phyloP scores from a whole-genome alignment of 2,113 vertebrate genomes.

The Candoia aspera region DNA sequence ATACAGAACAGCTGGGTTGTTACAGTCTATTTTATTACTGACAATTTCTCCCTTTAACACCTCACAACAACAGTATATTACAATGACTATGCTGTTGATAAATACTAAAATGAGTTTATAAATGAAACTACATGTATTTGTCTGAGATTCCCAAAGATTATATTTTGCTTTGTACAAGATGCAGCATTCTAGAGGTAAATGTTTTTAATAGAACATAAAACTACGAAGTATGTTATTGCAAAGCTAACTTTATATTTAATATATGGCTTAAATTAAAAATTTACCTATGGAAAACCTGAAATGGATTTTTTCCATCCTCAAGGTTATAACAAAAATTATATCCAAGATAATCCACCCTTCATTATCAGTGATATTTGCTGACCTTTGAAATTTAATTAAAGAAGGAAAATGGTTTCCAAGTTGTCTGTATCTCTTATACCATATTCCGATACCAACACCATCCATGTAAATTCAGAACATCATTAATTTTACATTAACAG shows the following conservation, averaged over 20 bases:
- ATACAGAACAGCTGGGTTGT: background rate
- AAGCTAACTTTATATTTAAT: slow-evolving; percentile 1
- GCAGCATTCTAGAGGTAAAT: background rate
- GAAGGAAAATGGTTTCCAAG: slow-evolving; percentile 20
- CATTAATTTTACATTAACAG: slow-evolving; percentile 34
- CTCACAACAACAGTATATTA: background rate
- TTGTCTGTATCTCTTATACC: slow-evolving; percentile 6
- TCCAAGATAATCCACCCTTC: slow-evolving; percentile 38
- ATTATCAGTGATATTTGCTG: slow-evolving; percentile 38
- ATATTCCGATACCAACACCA: slow-evolving; percentile 5
- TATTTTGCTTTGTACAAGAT: background rate
- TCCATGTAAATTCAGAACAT: slow-evolving; percentile 20
- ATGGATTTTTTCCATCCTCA: slow-evolving; percentile 22
- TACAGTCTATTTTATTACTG: background rate
- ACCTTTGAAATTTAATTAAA: slow-evolving; percentile 44
- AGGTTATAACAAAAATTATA: slow-evolving; percentile 29
- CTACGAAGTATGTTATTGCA: background rate
- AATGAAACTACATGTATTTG: background rate
- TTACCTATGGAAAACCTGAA: background rate
- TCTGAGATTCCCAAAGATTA: background rate
- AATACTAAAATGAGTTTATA: slow-evolving; percentile 2
- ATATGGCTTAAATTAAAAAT: slow-evolving; percentile 21
- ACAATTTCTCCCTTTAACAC: background rate
- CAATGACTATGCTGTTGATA: background rate
- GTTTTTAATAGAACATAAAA: background rate